Conservation (phyloP, 1,140 invertebrate species). For the Atta cephalotes region DNA sequence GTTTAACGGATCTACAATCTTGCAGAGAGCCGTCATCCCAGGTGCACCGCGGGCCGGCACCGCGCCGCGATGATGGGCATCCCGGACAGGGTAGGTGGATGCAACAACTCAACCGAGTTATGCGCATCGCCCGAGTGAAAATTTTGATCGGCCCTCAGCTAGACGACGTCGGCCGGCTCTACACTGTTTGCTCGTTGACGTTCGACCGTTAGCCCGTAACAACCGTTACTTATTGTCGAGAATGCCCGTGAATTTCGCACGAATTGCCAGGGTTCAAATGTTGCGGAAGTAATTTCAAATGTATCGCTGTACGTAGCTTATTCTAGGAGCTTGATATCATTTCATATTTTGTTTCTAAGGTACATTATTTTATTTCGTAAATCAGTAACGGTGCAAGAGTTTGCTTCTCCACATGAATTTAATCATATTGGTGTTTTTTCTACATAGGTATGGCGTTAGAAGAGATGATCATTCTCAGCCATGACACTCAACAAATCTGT, state of each 20-base stretch:
- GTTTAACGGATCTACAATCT: conserved; percentile 63
- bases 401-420: background rate
- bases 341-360: conserved; percentile 8
- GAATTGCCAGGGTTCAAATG: conserved; percentile 50
- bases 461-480: background rate
- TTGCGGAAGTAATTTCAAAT: conserved; percentile 63
- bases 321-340: conserved; percentile 31
- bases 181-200: conserved; percentile 63
- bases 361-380: conserved; percentile 4
- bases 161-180: conserved; percentile 60
- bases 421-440: background rate
- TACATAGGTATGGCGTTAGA: background rate
- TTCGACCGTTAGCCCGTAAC: conserved; percentile 61
- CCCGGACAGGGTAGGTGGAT: conserved; percentile 62
- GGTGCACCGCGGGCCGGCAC: conserved; percentile 59
- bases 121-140: conserved; percentile 64
- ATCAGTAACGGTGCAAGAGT: background rate
- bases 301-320: conserved; percentile 43
- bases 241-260: conserved; percentile 62
- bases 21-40: conserved; percentile 61
- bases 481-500: background rate
- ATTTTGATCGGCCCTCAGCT: conserved; percentile 65
- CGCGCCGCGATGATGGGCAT: conserved; percentile 64
- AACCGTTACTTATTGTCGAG: conserved; percentile 64
- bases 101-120: conserved; percentile 66